A percentile compares a stretch with the other conserved stretches of the same genome.
Evolutionary conservation across 2,888 invertebrate species (phyloP).

Genomic region (Protonemura montana): DNA sequence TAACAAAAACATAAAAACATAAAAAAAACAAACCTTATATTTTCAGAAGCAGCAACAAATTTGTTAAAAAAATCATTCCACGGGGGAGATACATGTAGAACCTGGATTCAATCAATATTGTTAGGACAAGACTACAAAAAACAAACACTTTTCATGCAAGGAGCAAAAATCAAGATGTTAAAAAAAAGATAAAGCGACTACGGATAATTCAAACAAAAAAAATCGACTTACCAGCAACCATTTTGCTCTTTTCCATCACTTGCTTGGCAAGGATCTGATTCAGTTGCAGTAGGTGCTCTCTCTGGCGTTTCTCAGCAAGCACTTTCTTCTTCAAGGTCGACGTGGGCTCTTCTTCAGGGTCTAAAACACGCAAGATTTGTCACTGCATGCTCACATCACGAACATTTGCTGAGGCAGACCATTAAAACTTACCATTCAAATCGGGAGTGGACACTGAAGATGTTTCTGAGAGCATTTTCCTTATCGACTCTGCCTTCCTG

Average conservation of each 20-base stretch:
- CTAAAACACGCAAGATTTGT: constrained; percentile 47
- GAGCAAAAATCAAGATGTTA: constrained; percentile 45
- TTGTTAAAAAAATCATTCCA: constrained; percentile 46
- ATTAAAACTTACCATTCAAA: constrained; percentile 42
- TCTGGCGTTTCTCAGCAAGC: constrained; percentile 83
- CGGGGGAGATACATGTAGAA: constrained; percentile 48
- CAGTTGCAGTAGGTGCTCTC: constrained; percentile 87
- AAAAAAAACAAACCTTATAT: constrained; percentile 50
- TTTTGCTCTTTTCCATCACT: constrained; percentile 95
- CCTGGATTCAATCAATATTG: constrained; percentile 43
- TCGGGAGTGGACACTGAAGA: constrained; percentile 60
- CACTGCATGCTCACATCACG: constrained; percentile 38
- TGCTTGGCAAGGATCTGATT: constrained; percentile 92
- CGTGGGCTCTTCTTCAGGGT: constrained; percentile 54
- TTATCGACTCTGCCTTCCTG: constrained; percentile 89
- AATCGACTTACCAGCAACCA: constrained; percentile 83
- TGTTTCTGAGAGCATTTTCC: constrained; percentile 86
- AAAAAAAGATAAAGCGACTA: constrained; percentile 26
- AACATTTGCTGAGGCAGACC: neutral
- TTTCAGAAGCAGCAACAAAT: constrained; percentile 45
- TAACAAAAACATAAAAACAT: constrained; percentile 47
- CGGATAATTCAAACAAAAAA: constrained; percentile 28
- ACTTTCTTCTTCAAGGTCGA: constrained; percentile 73
- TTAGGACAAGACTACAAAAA: constrained; percentile 31
- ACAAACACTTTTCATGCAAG: constrained; percentile 52